Evolutionary conservation across 2,888 invertebrate species (phyloP).

Genomic region (Zele albiditarsus): DNA sequence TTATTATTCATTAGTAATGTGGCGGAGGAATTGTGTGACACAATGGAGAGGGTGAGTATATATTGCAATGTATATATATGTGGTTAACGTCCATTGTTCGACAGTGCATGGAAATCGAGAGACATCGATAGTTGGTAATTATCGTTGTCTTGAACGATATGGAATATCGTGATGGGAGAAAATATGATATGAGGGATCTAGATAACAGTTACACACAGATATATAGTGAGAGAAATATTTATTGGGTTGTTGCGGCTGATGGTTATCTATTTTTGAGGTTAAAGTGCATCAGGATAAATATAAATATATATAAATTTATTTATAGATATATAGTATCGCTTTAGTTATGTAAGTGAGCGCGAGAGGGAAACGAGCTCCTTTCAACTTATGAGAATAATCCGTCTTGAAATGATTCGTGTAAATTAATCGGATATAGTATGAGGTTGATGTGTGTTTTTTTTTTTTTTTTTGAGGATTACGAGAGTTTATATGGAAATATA

Average conservation of each 20-base stretch:
- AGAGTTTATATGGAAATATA: no score
- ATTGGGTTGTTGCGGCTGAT: constrained; percentile 3
- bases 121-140: constrained; percentile 40
- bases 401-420: constrained; percentile 37
- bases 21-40: neutral
- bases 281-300: constrained; percentile 26
- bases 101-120: neutral
- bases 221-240: constrained; percentile 6
- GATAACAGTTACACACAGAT: constrained; percentile 18
- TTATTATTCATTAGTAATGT: neutral
- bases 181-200: constrained; percentile 25
- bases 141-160: constrained; percentile 27
- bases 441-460: neutral
- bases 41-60: neutral
- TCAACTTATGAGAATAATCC: constrained; percentile 38
- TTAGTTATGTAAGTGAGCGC: constrained; percentile 35
- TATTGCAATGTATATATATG: neutral
- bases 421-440: constrained; percentile 27
- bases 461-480: neutral
- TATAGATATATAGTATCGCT: neutral
- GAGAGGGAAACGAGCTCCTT: constrained; percentile 47
- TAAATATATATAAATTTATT: neutral
- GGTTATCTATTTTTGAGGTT: constrained; percentile 26
- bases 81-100: constrained; percentile 31
- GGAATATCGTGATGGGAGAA: constrained; percentile 29